Base-by-base conservation (phyloP, 2,797 vertebrate genomes). In the Odontamblyopus lacepedii region DNA sequence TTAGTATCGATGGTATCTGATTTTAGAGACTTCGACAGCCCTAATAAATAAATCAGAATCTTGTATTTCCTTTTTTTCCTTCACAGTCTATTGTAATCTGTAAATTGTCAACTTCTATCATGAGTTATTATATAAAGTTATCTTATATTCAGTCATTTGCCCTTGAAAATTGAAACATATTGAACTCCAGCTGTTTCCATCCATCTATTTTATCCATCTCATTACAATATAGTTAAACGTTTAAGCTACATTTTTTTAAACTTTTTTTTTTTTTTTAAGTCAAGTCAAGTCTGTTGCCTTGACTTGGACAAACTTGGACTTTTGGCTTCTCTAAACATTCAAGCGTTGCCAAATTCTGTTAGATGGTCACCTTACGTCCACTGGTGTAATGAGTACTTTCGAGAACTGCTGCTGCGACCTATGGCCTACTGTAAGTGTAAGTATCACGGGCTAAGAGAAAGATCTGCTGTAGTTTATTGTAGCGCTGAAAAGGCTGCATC, bases 261-360 rank as follows among this genome's bases (percentile, higher is more conserved):
- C 32, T 32, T 32, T 32, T 6, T 35, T 35, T 0, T 35, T 77
- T 80, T 66, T 59, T 29, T 26, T 59, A 27, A 5, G 0, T 12
- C 15, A 85, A 79, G 23, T 23, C 23, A 23, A 73, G 81, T 68
- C 64, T 79, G 82, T 78, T 82, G 80, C 76, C 75, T 72, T 35
- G 80, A 74, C 53, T 26, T 63, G 69, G 72, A 7, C 35, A 35
- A 35, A 35, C 35, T 7, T 35, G 35, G 81, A 78, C 76, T 79
- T 83, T 88, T 87, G 83, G 87, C 85, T 81, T 69, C 65, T 27
- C 65, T 27, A 57, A 75, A 72, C 83, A 63, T 72, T 69, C 63
- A 66, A 63, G 61, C 44, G 27, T 76, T 78, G 76, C 83, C 89
- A 89, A 82, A 87, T 86, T 87, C 87, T 83, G 84, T 88, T 87